Percentiles rank a stretch among this genome's conserved stretches.
Conservation (phyloP, 2,888 invertebrate species). For the Philereme transversata region DNA sequence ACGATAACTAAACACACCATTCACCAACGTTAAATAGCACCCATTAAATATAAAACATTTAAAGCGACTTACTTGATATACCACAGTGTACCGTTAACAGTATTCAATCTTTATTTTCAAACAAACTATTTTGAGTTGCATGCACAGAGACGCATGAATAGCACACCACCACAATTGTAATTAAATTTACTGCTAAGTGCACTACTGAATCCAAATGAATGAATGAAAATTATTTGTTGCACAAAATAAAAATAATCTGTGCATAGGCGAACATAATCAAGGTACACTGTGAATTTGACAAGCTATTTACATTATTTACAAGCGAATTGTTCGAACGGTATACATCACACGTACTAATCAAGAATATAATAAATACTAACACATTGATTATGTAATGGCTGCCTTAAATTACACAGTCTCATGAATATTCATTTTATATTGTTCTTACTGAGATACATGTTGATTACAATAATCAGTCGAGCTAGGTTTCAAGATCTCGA, state of each 20-base stretch:
- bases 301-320: conserved; percentile 61
- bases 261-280: neutral
- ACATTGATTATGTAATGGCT: conserved; percentile 63
- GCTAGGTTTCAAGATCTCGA: conserved; percentile 65
- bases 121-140: neutral
- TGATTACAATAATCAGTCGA: conserved; percentile 74
- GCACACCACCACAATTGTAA: too few relatives aligned
- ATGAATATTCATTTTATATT: conserved; percentile 69
- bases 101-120: conserved; percentile 3
- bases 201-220: neutral
- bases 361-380: conserved; percentile 32
- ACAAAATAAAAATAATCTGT: neutral
- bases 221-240: neutral
- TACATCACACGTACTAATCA: conserved; percentile 40
- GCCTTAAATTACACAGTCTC: conserved; percentile 77
- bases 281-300: conserved; percentile 14
- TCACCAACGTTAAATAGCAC: conserved; percentile 81
- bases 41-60: conserved; percentile 78
- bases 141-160: neutral
- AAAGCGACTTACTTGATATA: conserved; percentile 66
- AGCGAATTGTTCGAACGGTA: conserved; percentile 53
- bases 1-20: conserved; percentile 60
- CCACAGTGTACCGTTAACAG: conserved; percentile 42
- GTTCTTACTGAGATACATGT: conserved; percentile 76
- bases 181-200: neutral